phyloP scores from a whole-genome alignment of 2,888 invertebrate species.

The Ophraella communa region DNA sequence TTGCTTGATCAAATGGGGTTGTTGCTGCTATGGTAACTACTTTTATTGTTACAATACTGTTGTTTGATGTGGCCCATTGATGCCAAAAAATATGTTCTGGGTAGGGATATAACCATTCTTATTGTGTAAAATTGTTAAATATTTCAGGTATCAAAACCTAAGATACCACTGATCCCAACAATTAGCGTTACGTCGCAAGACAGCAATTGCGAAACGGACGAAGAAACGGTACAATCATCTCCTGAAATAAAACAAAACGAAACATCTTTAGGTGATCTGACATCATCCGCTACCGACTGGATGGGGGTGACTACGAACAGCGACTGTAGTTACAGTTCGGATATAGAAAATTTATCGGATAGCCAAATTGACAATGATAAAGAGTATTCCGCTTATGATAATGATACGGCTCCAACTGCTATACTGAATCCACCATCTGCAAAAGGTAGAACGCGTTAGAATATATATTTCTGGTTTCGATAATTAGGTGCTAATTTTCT shows the following conservation, averaged over 20 bases:
- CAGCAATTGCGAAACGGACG: conserved; percentile 49
- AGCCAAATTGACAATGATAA: conserved; percentile 59
- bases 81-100: too few species aligned
- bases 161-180: conserved; percentile 38
- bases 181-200: conserved; percentile 45
- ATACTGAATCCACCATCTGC: conserved; percentile 69
- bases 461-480: too few species aligned
- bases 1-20: too few species aligned
- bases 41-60: too few species aligned
- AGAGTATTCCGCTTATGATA: conserved; percentile 61
- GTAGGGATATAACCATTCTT: too few species aligned
- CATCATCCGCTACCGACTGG: conserved; percentile 66
- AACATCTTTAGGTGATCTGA: conserved; percentile 26
- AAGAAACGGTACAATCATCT: conserved; percentile 47
- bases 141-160: conserved; percentile 17
- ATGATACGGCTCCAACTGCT: conserved; percentile 75
- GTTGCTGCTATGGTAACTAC: too few species aligned
- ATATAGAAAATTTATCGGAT: conserved; percentile 61
- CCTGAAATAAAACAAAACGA: conserved; percentile 26
- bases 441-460: conserved; percentile 41
- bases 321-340: conserved; percentile 84
- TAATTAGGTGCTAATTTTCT: conserved; percentile 10
- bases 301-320: conserved; percentile 92
- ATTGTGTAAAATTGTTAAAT: too few species aligned
- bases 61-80: not conserved